Evolutionary conservation across 2,888 invertebrate genomes (phyloP).

Genomic region (Malachius bipustulatus): DNA sequence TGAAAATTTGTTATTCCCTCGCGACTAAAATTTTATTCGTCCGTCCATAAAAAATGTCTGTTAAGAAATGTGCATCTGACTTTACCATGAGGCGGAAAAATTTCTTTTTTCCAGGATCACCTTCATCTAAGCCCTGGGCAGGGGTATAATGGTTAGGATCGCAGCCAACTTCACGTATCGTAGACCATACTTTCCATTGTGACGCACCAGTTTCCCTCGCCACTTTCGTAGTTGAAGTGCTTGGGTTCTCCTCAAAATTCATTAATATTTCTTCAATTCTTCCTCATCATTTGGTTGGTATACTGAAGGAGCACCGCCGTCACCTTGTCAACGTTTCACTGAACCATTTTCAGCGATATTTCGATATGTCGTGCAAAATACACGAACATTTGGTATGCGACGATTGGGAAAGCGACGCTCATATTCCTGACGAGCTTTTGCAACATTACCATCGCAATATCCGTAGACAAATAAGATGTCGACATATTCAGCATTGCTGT

Average conservation of each 20-base stretch:
- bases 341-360: too few relatives aligned
- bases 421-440: too few relatives aligned
- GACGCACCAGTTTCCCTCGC: not conserved
- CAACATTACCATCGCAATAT: too few relatives aligned
- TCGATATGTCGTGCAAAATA: too few relatives aligned
- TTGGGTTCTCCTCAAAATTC: constrained; percentile 1
- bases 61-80: not conserved
- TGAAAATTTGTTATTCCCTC: constrained; percentile 12
- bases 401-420: too few relatives aligned
- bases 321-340: too few relatives aligned
- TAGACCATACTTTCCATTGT: not conserved
- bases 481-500: too few relatives aligned
- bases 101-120: constrained; percentile 1
- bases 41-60: constrained; percentile 9
- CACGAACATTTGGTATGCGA: too few relatives aligned
- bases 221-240: not conserved
- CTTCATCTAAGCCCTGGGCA: constrained; percentile 2
- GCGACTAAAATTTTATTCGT: constrained; percentile 11
- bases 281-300: too few relatives aligned
- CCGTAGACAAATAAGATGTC: too few relatives aligned
- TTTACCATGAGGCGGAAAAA: not conserved
- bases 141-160: not conserved
- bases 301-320: too few relatives aligned
- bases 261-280: too few relatives aligned
- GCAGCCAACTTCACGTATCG: not conserved